Base-by-base conservation (phyloP, 2,888 invertebrate genomes). In the Netelia inedita region DNA sequence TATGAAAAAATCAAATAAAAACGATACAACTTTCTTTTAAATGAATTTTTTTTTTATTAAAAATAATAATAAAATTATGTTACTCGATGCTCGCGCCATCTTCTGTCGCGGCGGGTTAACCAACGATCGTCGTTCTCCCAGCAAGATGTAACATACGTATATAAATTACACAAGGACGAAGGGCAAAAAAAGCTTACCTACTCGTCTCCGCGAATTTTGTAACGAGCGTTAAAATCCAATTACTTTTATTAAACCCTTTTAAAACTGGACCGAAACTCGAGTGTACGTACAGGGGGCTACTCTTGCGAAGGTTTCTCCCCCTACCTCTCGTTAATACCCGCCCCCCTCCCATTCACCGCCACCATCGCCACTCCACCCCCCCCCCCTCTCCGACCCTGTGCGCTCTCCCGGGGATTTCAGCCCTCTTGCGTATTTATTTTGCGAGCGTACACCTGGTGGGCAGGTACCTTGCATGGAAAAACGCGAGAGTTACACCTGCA, bases 171-270 rank as follows among this genome's bases (percentile, higher is more conserved):
- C 46, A 35, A 43, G 46, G 57, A 55, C 66, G 23, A 57, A 57
- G 55, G 41, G 0, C 3, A 28, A 35, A 35, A 35, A 35, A 8
- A 35, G 6, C 35, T 0, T 10, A 28, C 57, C 59, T 35, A 46
- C 69, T 61, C 65, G 0, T 66, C 53, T 57, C 19, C 16, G 69
- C 74, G 61, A 79, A 72, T 63, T 63, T 41, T 71, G 69, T 79
- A 73, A 80, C 82, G 78, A 76, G 78, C 84, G 78, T 85, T 86
- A 85, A 87, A 87, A 87, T 80, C 80, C 84, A 86, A 87, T 87
- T 86, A 86, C 83, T 85, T 78, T 86, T 86, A 86, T 87, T 86
- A 87, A 87, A 87, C 79, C 82, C 75, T 86, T 87, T 87, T 78
- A 84, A 84, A 82, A 23, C 74, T 55, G 73, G 63, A 41, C 35